Evolutionary conservation across 2,113 vertebrate species (phyloP), one percentile per base, ranked within the genome.

Genomic region (Corvus cornix): DNA sequence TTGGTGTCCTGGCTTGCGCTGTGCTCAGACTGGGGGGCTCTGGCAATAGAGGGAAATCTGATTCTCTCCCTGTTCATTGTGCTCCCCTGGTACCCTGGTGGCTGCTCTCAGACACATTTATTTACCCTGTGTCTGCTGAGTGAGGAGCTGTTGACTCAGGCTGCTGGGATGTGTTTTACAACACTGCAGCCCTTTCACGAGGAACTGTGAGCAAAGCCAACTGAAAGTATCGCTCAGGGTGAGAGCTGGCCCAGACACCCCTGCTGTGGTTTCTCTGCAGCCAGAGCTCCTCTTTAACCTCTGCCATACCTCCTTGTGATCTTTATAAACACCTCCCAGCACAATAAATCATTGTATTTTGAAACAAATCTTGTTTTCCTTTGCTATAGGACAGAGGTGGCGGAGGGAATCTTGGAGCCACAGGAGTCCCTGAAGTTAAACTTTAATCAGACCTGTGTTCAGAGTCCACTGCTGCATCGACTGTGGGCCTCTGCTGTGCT

Each of bases 331-430:
- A 33, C 44, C 52, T 77, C 33, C 44, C 60, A 63, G 64, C 59
- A 27, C 60, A 66, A 10, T n/a, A 66, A 84, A 63, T 52, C 16
- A 3, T 5, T 66, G 20, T 48, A 3, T 69, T 81, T 84, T 37
- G 8, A 63, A 87, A 59, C 67, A 91, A 37, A 24, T 67, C 41
- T 56, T 52, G 41, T 66, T 48, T 88, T 41, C 28, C 27, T 94
- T 90, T 78, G 84, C 93, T 89, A 99, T 89, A 99, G 99, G 97
- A 96, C 98, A 5, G 99, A 99, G 97, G 97, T 98, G 92, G 98
- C 99, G 0, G 99, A 99, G 67, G 99, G 99, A n/a, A 98, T 99
- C 75, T 97, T 99, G 39, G 98, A 99, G 92, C 99, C 99, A 6
- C 98, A 98, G 93, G 99, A 99, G 81, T 99, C 99, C 0, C 97